Percentiles rank a stretch among this genome's conserved stretches.
Conservation (phyloP, 2,888 invertebrate genomes). For the Scaptomyza cyrtandrae region DNA sequence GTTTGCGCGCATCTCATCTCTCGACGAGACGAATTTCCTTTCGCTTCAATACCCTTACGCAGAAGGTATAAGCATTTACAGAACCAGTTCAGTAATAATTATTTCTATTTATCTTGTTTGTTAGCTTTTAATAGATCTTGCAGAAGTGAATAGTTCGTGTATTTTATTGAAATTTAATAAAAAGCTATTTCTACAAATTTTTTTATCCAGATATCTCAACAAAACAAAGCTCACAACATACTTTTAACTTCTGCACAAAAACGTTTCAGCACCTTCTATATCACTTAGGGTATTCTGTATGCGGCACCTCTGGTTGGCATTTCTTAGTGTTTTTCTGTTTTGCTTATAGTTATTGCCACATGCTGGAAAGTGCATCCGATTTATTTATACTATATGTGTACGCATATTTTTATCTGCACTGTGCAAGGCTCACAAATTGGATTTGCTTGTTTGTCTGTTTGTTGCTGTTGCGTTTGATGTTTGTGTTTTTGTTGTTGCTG, state of each 20-base stretch:
- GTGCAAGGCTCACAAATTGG: slow-evolving; percentile 46
- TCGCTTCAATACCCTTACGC: background rate
- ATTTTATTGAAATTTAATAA: no score
- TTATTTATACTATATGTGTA: slow-evolving; percentile 64
- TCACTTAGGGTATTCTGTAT: background rate
- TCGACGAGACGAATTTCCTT: slow-evolving; percentile 2
- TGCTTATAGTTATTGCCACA: slow-evolving; percentile 61
- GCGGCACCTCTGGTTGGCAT: background rate
- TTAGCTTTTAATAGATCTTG: background rate
- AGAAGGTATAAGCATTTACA: background rate
- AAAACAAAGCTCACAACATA: background rate
- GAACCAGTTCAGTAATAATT: no score
- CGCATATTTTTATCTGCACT: slow-evolving; percentile 38
- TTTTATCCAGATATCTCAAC: background rate
- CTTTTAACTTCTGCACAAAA: no score
- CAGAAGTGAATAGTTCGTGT: no score
- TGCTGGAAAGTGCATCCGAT: slow-evolving; percentile 65
- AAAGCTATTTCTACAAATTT: no score
- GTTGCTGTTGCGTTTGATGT: slow-evolving; percentile 10
- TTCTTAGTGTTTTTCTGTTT: background rate
- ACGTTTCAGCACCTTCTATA: background rate
- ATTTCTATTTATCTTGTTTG: background rate
- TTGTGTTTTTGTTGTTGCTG: slow-evolving; percentile 5
- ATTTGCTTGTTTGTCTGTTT: slow-evolving; percentile 62
- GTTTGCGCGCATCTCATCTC: slow-evolving; percentile 23